phyloP scores from a whole-genome alignment of 2,888 invertebrate genomes.

The Petrolisthes cinctipes region DNA sequence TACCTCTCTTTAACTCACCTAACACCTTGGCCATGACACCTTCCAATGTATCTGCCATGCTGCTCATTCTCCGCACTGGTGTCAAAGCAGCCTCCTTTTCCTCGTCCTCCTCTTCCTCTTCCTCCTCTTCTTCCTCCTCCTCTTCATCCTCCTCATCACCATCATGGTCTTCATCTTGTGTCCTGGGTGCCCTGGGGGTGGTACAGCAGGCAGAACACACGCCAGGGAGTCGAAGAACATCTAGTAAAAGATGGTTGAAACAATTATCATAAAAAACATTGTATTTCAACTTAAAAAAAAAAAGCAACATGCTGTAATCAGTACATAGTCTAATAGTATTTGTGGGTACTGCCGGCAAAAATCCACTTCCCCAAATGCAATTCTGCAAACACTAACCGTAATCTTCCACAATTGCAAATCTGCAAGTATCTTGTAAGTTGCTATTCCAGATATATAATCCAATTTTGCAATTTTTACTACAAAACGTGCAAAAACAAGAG shows the following conservation, averaged over 20 bases:
- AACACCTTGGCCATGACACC: slow-evolving; percentile 48
- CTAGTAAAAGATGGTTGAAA: not conserved
- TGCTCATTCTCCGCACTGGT: slow-evolving; percentile 23
- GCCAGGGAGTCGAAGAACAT: not conserved
- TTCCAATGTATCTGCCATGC: slow-evolving; percentile 48
- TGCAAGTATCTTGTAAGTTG: too few relatives aligned
- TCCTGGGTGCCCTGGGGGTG: not conserved
- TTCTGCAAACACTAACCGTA: too few relatives aligned
- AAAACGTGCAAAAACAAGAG: too few relatives aligned
- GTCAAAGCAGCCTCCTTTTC: slow-evolving; percentile 17
- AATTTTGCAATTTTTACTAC: too few relatives aligned
- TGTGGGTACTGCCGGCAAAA: too few relatives aligned
- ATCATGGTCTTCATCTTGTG: slow-evolving; percentile 55
- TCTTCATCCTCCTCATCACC: slow-evolving; percentile 53
- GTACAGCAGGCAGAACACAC: slow-evolving; percentile 24
- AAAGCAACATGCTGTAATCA: too few relatives aligned
- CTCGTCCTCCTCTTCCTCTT: slow-evolving; percentile 30
- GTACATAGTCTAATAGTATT: too few relatives aligned
- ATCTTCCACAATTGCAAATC: too few relatives aligned
- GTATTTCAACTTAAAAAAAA: not conserved
- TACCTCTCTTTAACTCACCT: slow-evolving; percentile 22
- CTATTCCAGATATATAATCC: too few relatives aligned
- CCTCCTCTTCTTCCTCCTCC: slow-evolving; percentile 40
- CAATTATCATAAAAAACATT: too few relatives aligned
- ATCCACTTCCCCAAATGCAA: too few relatives aligned